These are phyloP conservation scores for Anarhynchus alexandrinus DNA, from an alignment of 2,113 vertebrate species.

Conservation along the genomic window DNA sequence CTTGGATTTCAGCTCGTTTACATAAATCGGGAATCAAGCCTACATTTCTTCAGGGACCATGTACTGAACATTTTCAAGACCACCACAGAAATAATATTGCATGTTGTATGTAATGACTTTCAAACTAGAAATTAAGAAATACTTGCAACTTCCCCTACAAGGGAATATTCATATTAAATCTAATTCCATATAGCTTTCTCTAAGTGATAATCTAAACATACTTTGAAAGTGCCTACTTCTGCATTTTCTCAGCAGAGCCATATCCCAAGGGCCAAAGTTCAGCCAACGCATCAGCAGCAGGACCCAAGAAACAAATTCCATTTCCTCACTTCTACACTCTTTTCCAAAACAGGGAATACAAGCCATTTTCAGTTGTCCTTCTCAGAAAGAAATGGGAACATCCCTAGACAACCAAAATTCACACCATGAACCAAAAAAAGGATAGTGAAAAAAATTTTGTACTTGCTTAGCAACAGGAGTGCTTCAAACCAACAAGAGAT, in stretches of 20 bases:
- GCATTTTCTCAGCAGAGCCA: background rate
- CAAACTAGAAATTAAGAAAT: background rate
- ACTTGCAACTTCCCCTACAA: background rate
- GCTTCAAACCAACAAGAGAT: background rate
- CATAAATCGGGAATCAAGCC: background rate
- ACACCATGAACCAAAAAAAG: background rate
- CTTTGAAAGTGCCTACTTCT: background rate
- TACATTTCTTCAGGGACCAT: background rate
- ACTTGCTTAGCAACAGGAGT: background rate
- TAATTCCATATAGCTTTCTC: background rate
- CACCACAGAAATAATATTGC: background rate
- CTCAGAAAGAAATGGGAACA: background rate
- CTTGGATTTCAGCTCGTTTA: background rate
- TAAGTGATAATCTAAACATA: background rate
- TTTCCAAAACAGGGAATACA: background rate
- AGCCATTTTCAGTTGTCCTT: background rate
- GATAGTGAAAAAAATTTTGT: background rate
- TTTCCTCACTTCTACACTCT: background rate
- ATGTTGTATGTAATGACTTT: background rate
- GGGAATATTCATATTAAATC: background rate
- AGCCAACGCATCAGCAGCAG: background rate
- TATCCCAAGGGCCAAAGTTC: fast-evolving
- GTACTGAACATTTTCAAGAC: background rate
- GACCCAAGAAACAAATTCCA: background rate
- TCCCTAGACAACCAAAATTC: background rate